These are phyloP conservation scores for Triops cancriformis DNA, from an alignment of 1,140 invertebrate genomes.

Conservation along the genomic window DNA sequence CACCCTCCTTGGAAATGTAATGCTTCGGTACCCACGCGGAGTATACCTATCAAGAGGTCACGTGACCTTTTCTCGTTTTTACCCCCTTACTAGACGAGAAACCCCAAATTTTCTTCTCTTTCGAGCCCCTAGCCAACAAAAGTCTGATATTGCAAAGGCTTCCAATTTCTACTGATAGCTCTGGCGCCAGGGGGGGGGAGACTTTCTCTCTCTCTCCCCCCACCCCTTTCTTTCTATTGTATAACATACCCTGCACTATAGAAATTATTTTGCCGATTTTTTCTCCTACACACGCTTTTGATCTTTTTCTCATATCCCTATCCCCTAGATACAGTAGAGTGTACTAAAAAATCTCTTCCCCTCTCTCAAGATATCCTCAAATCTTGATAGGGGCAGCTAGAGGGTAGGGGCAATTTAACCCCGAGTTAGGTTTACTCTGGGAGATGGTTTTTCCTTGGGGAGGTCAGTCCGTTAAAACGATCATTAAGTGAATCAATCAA, in stretches of 20 bases:
- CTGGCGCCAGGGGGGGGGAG: neutral
- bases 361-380: too few species aligned
- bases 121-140: neutral
- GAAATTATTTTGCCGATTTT: too few species aligned
- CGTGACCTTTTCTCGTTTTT: neutral
- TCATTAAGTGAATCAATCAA: constrained; percentile 4
- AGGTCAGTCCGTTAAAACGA: neutral
- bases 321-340: too few species aligned
- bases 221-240: neutral
- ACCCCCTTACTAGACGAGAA: neutral
- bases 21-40: neutral
- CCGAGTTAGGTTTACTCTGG: neutral
- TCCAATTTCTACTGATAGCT: constrained; percentile 7
- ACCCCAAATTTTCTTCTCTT: neutral
- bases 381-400: too few species aligned
- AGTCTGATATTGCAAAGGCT: constrained; percentile 1
- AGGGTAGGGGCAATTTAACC: too few species aligned
- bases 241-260: too few species aligned
- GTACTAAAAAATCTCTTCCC: too few species aligned
- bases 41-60: constrained; percentile 5
- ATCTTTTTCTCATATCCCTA: too few species aligned
- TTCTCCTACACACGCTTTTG: too few species aligned
- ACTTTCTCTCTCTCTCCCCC: neutral
- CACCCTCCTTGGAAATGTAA: neutral
- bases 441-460: neutral